Conservation (phyloP, 2,888 invertebrate genomes). For the Julus scanicus region DNA sequence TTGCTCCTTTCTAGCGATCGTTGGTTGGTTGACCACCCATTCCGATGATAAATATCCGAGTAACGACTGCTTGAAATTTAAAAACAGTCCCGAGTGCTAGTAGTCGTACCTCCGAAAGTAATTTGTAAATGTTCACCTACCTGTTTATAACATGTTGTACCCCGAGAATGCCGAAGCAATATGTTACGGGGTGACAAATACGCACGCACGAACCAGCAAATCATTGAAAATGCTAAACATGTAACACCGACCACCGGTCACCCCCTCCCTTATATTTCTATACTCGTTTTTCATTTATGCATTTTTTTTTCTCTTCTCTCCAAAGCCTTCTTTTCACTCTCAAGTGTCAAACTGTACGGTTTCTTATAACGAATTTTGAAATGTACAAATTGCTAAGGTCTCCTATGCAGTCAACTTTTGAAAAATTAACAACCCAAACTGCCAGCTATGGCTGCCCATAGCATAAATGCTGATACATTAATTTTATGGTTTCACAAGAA, state of each 20-base stretch:
- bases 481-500: slow-evolving; percentile 13
- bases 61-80: slow-evolving; percentile 51
- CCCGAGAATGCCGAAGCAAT: slow-evolving; percentile 48
- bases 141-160: slow-evolving; percentile 52
- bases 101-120: slow-evolving; percentile 50
- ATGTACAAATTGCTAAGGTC: slow-evolving; percentile 45
- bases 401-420: slow-evolving; percentile 16
- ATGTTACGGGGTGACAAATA: slow-evolving; percentile 53
- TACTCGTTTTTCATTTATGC: slow-evolving; percentile 37
- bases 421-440: slow-evolving; percentile 36
- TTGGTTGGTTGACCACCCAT: slow-evolving; percentile 51
- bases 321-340: not conserved
- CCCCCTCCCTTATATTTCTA: not conserved
- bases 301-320: not conserved
- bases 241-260: slow-evolving; percentile 40
- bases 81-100: slow-evolving; percentile 38
- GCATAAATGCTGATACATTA: slow-evolving; percentile 29
- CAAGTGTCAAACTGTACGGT: not conserved
- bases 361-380: slow-evolving; percentile 34
- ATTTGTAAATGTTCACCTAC: slow-evolving; percentile 55
- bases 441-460: slow-evolving; percentile 1
- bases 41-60: slow-evolving; percentile 52
- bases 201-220: slow-evolving; percentile 50
- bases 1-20: not conserved
- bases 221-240: slow-evolving; percentile 51